Evolutionary conservation across 2,113 vertebrate genomes (phyloP), one percentile per base, ranked within the genome.

Genomic region (Oceanites oceanicus): DNA sequence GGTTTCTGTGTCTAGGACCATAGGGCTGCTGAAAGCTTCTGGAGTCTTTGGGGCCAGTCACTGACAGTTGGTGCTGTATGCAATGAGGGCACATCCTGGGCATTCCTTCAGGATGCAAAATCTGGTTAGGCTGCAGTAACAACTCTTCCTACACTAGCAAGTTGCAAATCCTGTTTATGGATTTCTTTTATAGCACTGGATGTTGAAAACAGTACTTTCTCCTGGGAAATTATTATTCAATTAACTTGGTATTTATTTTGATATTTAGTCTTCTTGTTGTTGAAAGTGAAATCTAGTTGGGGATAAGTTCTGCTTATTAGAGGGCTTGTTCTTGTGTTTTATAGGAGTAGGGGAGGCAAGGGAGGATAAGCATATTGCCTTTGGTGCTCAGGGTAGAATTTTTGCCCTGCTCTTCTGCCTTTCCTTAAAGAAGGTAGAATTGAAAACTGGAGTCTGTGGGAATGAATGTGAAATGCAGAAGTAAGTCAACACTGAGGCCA

Each of bases 191-290:
- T 63, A 73, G 50, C 32, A 13, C 21, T 66, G 68, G 13, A 49
- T 89, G 50, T 63, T 94, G 65, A 81, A 94, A 93, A 73, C 40
- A 61, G 25, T 66, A 36, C 40, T 88, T 92, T 88, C 72, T 77
- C 78, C 61, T 88, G 76, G 79, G 86, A 95, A 77, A 71, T 71
- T 32, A 53, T 73, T 92, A 74, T 86, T 95, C 59, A 74, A 77
- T 92, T 86, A 86, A 55, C 52, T 93, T 68, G n/a, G 11, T 75
- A 92, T 95, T 89, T 96, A 44, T 93, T 93, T 92, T 71, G 13
- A 30, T 81, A 91, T 18, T 79, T 90, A 63, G 13, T 66, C 86
- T 65, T 66, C 26, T 74, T 92, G 47, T 50, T 63, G 68, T 58
- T 77, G 72, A 86, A 89, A 94, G 49, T 53, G 44, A 78, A 56